Evolutionary conservation across 1,140 invertebrate genomes (phyloP).

Genomic region (Caenorhabditis inopinata): DNA sequence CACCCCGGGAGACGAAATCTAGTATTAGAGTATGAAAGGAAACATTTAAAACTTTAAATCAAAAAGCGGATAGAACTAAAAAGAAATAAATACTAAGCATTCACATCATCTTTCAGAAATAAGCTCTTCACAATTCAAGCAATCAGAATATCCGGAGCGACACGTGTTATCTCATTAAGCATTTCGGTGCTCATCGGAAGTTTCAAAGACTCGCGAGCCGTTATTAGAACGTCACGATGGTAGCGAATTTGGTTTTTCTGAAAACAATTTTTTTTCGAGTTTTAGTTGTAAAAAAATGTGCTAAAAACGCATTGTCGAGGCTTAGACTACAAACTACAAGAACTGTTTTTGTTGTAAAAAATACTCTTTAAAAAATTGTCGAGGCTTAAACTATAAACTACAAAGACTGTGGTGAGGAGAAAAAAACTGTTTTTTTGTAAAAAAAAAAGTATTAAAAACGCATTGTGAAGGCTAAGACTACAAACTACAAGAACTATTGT

Average conservation of each 20-base stretch:
- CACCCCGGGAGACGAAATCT: not conserved
- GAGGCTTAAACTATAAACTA: no score
- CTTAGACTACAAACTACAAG: no score
- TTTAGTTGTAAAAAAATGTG: no score
- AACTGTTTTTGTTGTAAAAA: no score
- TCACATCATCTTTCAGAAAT: no score
- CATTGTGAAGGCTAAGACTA: not conserved
- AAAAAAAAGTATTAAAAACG: no score
- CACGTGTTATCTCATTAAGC: not conserved
- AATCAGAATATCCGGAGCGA: slow-evolving; percentile 29
- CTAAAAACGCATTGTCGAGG: no score
- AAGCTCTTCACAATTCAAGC: not conserved
- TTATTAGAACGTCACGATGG: not conserved
- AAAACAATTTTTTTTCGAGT: no score
- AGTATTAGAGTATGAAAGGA: not conserved
- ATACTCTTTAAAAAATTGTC: no score
- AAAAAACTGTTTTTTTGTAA: no score
- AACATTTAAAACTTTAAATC: not conserved
- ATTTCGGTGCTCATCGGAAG: not conserved
- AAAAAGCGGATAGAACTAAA: not conserved
- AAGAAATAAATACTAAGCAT: not conserved
- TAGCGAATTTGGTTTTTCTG: not conserved
- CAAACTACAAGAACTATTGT: no score
- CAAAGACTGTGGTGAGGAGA: no score
- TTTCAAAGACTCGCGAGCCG: not conserved